Conservation (phyloP, 2,113 vertebrate genomes). For the Gulo gulo region DNA sequence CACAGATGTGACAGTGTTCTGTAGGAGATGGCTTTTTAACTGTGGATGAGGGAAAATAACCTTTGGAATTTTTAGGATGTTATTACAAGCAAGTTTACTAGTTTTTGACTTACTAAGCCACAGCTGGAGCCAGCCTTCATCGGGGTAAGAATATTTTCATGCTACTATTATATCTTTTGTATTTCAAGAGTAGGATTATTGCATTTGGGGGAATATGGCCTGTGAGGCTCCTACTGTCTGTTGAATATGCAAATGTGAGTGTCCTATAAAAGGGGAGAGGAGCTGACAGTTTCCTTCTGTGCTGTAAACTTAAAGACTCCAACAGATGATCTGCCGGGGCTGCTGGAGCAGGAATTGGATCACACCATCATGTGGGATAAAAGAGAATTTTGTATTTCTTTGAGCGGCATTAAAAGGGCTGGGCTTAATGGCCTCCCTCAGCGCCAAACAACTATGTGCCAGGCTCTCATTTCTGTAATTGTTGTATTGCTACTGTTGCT, state of each 20-base stretch:
- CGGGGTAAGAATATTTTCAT: constrained; percentile 83
- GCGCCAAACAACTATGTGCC: constrained; percentile 49
- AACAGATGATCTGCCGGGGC: neutral
- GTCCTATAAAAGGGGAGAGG: constrained; percentile 62
- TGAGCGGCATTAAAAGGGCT: constrained; percentile 60
- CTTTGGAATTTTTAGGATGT: constrained; percentile 82
- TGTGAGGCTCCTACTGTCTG: constrained; percentile 67
- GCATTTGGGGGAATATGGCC: constrained; percentile 7
- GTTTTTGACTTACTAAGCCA: constrained; percentile 84
- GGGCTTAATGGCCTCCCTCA: constrained; percentile 57
- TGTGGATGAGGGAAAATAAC: constrained; percentile 52
- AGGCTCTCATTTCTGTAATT: neutral
- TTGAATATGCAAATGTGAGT: constrained; percentile 69
- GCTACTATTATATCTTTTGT: constrained; percentile 71
- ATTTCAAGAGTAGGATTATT: constrained; percentile 67
- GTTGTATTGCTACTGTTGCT: neutral
- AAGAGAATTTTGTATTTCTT: constrained; percentile 63
- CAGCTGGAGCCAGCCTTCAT: constrained; percentile 82
- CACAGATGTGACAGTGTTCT: constrained; percentile 71
- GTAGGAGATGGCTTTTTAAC: constrained; percentile 77
- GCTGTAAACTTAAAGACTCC: constrained; percentile 70
- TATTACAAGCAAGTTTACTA: constrained; percentile 83
- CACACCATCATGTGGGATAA: constrained; percentile 73
- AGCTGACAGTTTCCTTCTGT: constrained; percentile 66
- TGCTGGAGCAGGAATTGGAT: constrained; percentile 65